Percentiles rank a stretch among this genome's conserved stretches.
These are phyloP conservation scores for Tetraodon nigroviridis DNA, from an alignment of 2,113 vertebrate genomes.

Conservation along the genomic window DNA sequence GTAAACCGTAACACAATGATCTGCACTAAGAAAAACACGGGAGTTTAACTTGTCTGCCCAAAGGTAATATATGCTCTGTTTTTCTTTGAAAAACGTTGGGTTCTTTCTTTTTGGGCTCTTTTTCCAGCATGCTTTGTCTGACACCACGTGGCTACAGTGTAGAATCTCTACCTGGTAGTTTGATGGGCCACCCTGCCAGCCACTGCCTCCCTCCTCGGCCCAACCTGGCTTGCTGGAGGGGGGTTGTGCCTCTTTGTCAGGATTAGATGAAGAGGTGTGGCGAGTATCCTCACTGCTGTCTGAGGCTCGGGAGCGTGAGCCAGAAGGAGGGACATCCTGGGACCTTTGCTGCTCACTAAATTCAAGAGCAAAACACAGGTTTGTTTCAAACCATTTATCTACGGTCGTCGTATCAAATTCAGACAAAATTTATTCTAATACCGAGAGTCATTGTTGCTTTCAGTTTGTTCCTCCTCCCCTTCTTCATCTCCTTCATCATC, in stretches of 20 bases:
- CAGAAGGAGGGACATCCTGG: constrained; percentile 57
- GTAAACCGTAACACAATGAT: constrained; percentile 52
- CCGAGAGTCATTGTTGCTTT: constrained; percentile 69
- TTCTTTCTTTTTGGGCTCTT: neutral
- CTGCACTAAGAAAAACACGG: constrained; percentile 40
- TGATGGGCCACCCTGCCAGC: constrained; percentile 70
- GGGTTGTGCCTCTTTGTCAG: constrained; percentile 69
- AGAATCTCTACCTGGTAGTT: constrained; percentile 77
- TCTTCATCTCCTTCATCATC: constrained; percentile 91
- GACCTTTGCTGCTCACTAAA: constrained; percentile 65
- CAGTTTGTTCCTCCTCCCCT: constrained; percentile 78
- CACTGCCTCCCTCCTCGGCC: constrained; percentile 77
- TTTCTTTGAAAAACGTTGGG: neutral
- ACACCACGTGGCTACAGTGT: neutral
- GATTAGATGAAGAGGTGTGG: constrained; percentile 71
- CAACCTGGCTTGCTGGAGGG: constrained; percentile 80
- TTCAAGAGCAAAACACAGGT: neutral
- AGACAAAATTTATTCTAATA: constrained; percentile 38
- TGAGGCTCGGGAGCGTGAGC: constrained; percentile 61
- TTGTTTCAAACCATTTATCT: neutral
- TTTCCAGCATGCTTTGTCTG: neutral
- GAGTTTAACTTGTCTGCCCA: constrained; percentile 12
- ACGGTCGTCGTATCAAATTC: neutral
- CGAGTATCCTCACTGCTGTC: constrained; percentile 67
- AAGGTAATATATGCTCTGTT: neutral